Conservation (phyloP, 2,113 vertebrate species). For the Limnothrissa miodon region DNA sequence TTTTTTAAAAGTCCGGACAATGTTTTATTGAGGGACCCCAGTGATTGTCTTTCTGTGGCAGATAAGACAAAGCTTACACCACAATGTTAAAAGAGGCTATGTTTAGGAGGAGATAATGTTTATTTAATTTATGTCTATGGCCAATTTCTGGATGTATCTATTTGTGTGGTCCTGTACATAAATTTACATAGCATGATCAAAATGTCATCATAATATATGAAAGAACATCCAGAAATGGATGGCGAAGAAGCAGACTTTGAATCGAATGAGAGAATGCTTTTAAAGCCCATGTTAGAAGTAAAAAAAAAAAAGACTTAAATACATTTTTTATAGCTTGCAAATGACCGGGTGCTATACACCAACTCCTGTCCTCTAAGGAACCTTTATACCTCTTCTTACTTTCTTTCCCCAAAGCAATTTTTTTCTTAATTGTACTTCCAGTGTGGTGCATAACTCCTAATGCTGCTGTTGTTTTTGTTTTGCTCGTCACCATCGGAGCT, state of each 20-base stretch:
- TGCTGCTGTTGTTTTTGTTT: conserved; percentile 18
- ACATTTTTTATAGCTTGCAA: background rate
- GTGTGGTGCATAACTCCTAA: conserved; percentile 20
- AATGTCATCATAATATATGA: background rate
- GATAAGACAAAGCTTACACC: conserved; percentile 18
- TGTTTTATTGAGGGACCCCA: conserved; percentile 9
- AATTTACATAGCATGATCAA: background rate
- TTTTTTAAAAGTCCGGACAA: conserved; percentile 16
- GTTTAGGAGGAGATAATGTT: background rate
- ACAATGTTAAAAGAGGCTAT: conserved; percentile 4
- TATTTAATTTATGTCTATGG: background rate
- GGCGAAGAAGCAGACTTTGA: background rate
- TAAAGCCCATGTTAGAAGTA: background rate
- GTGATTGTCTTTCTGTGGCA: background rate
- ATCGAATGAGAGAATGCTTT: background rate
- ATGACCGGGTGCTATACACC: background rate
- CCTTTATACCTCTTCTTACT: background rate
- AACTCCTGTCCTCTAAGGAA: background rate
- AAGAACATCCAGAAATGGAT: background rate
- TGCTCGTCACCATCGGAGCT: conserved; percentile 18
- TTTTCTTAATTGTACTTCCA: conserved; percentile 28
- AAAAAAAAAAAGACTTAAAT: background rate
- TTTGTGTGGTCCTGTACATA: background rate
- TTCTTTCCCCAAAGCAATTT: background rate
- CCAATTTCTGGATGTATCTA: background rate